A percentile compares a stretch with the other conserved stretches of the same genome.
phyloP scores from a whole-genome alignment of 2,113 vertebrate genomes.

The Limnothrissa miodon region DNA sequence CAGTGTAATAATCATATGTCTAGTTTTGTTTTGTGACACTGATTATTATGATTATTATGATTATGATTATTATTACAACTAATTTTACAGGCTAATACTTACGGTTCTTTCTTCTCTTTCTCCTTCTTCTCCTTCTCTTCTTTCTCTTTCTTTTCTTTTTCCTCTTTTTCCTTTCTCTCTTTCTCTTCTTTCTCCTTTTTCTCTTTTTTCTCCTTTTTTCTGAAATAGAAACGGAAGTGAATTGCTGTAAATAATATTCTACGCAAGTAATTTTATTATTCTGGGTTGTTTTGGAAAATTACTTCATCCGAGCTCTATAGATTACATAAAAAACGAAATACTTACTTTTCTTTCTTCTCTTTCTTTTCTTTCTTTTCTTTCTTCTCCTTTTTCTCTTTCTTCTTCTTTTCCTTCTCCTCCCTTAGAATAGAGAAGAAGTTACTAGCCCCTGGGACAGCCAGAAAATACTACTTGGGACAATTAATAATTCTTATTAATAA shows the following conservation, averaged over 20 bases:
- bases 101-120: conserved; percentile 52
- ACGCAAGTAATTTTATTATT: too few relatives aligned
- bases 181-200: conserved; percentile 78
- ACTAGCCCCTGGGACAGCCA: background rate
- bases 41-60: too few relatives aligned
- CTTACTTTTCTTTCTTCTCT: conserved; percentile 58
- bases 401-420: conserved; percentile 60
- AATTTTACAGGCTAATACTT: conserved; percentile 38
- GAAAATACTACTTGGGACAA: background rate
- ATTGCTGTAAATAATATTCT: too few relatives aligned
- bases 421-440: conserved; percentile 40
- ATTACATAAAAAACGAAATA: background rate
- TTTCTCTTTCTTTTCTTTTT: conserved; percentile 63
- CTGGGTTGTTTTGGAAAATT: background rate
- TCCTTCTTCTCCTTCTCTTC: conserved; percentile 56
- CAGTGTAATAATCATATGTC: too few relatives aligned
- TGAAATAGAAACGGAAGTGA: conserved; percentile 32
- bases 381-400: conserved; percentile 34
- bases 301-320: background rate
- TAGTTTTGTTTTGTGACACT: too few relatives aligned
- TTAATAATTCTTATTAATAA: too few relatives aligned
- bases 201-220: conserved; percentile 73
- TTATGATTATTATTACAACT: too few relatives aligned
- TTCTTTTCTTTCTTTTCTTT: conserved; percentile 57
- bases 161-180: conserved; percentile 70